phyloP scores from a whole-genome alignment of 1,140 invertebrate species.

The Gonioctena quinquepunctata region DNA sequence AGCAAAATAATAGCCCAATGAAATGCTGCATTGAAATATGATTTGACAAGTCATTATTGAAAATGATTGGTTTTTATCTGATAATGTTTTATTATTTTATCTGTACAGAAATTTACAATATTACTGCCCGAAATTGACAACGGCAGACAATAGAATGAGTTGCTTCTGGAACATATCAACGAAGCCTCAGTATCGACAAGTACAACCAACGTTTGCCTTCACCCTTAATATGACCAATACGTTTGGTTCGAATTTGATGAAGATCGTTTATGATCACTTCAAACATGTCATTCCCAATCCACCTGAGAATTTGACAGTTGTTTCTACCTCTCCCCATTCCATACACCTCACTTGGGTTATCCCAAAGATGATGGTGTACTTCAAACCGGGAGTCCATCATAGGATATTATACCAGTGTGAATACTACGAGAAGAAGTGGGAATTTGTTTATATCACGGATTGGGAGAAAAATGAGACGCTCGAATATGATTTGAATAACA shows the following conservation, averaged over 20 bases:
- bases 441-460: slow-evolving; percentile 20
- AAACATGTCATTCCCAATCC: slow-evolving; percentile 64
- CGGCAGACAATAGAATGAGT: not conserved
- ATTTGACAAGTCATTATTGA: too few relatives aligned
- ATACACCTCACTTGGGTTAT: slow-evolving; percentile 64
- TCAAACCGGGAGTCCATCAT: slow-evolving; percentile 63
- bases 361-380: slow-evolving; percentile 61
- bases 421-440: slow-evolving; percentile 61
- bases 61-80: too few relatives aligned
- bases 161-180: slow-evolving; percentile 63
- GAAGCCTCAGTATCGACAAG: slow-evolving; percentile 65
- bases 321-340: slow-evolving; percentile 62
- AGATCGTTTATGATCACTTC: slow-evolving; percentile 65
- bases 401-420: slow-evolving; percentile 67
- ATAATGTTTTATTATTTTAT: too few relatives aligned
- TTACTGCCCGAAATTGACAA: slow-evolving; percentile 50
- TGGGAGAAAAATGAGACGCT: slow-evolving; percentile 46
- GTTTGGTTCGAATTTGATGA: slow-evolving; percentile 58
- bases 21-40: too few relatives aligned
- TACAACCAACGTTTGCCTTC: slow-evolving; percentile 62
- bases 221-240: slow-evolving; percentile 60
- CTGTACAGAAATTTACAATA: too few relatives aligned
- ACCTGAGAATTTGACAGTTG: slow-evolving; percentile 60
- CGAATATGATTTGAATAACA: slow-evolving; percentile 60
- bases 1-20: too few relatives aligned